phyloP scores from a whole-genome alignment of 1,140 invertebrate genomes.

The Lucilia cuprina region DNA sequence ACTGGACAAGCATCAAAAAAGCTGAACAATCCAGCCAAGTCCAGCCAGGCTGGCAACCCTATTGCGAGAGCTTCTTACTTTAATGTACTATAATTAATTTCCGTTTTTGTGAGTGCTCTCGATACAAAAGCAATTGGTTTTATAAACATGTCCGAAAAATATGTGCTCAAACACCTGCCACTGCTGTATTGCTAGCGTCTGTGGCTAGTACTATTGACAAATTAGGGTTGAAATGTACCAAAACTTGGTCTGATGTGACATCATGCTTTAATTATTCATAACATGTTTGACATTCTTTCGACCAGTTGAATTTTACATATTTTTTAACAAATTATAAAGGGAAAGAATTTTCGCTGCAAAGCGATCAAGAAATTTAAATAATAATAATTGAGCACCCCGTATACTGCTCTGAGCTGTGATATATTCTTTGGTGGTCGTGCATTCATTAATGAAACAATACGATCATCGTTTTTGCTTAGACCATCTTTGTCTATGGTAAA shows the following conservation, averaged over 20 bases:
- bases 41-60: no score
- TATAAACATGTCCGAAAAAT: not conserved
- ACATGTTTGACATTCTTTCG: slow-evolving; percentile 40
- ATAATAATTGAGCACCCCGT: not conserved
- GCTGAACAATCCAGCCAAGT: no score
- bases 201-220: slow-evolving; percentile 37
- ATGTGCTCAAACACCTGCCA: slow-evolving; percentile 38
- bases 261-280: slow-evolving; percentile 45
- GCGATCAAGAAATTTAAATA: slow-evolving; percentile 19
- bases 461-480: slow-evolving; percentile 40
- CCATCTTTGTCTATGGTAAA: slow-evolving; percentile 47
- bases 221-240: slow-evolving; percentile 39
- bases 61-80: slow-evolving; percentile 45
- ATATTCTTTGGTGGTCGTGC: slow-evolving; percentile 44
- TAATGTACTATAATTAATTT: slow-evolving; percentile 44
- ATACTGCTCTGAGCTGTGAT: slow-evolving; percentile 40
- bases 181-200: slow-evolving; percentile 39
- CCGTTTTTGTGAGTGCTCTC: slow-evolving; percentile 37
- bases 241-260: slow-evolving; percentile 32
- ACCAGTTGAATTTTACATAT: slow-evolving; percentile 48
- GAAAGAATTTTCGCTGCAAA: slow-evolving; percentile 19
- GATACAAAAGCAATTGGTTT: slow-evolving; percentile 40
- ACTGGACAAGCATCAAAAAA: no score
- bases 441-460: slow-evolving; percentile 44
- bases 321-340: slow-evolving; percentile 46